Evolutionary conservation across 2,888 invertebrate genomes (phyloP), one percentile per base, ranked within the genome.

Genomic region (Tyria jacobaeae): DNA sequence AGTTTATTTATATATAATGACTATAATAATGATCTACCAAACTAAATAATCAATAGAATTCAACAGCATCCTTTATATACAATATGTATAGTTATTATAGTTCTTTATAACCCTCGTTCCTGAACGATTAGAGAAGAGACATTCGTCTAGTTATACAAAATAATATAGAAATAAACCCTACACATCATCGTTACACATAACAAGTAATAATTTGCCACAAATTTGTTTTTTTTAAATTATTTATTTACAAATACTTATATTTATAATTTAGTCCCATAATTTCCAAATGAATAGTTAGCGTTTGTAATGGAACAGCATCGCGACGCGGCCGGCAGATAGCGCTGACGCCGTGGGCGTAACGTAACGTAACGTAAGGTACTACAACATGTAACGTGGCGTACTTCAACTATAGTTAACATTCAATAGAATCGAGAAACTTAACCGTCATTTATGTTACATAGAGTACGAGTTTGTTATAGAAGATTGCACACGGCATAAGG

Each of bases 51-150:
- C 78, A 76, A 89, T 93, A 92, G 89, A 91, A 88, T 91, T 91
- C 89, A 94, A 94, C 94, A 93, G 94, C 91, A 88, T 92, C 87
- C 87, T 81, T 89, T 94, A 92, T 93, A 90, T 93, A 94, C 93
- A 94, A 89, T 91, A 91, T 92, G 88, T 92, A 93, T 92, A 92
- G 81, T 88, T 90, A 89, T 87, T 84, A 84, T 85, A 86, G 72
- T 81, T 83, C 60, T 80, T 54, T 76, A 82, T 83, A 80, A 81
- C 70, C 79, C 78, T 83, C 85, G 80, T 81, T 80, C 81, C 74
- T 78, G 81, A 87, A 83, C 85, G 79, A 82, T 83, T 83, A 84
- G 83, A 85, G 85, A 84, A 85, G 83, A 85, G 83, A 86, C 84
- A 31, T 44, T 82, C 80, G 73, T 82, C 83, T 85, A 84, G 82